These are phyloP conservation scores for Thaleichthys pacificus DNA, from an alignment of 2,797 vertebrate genomes.

Conservation along the genomic window DNA sequence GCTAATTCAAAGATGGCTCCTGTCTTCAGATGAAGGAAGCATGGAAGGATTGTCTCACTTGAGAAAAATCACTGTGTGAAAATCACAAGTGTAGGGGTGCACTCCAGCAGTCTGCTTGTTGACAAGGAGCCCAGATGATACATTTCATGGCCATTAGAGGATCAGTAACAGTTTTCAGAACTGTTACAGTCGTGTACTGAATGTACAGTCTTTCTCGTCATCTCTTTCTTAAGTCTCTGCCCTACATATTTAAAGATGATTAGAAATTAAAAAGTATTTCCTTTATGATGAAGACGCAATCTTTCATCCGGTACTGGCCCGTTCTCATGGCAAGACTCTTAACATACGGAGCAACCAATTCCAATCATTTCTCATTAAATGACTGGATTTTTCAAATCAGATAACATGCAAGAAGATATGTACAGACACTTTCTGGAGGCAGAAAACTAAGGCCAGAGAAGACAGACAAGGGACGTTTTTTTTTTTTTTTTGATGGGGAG, in stretches of 20 bases:
- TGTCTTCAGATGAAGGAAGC: conserved; percentile 52
- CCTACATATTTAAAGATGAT: conserved; percentile 30
- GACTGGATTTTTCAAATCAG: conserved; percentile 46
- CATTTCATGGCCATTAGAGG: conserved; percentile 33
- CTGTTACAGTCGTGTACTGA: not conserved
- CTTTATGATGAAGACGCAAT: conserved; percentile 27
- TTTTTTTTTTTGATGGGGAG: conserved; percentile 54
- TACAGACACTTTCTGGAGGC: conserved; percentile 37
- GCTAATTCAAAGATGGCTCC: conserved; percentile 58
- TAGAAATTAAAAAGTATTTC: conserved; percentile 27
- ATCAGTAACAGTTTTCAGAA: conserved; percentile 26
- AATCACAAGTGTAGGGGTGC: conserved; percentile 16
- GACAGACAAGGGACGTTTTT: conserved; percentile 39
- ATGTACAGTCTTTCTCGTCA: conserved; percentile 12
- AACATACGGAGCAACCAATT: conserved; percentile 46
- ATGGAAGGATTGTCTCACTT: conserved; percentile 40
- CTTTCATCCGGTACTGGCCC: conserved; percentile 29
- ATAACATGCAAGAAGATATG: conserved; percentile 39
- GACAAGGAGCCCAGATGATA: conserved; percentile 43
- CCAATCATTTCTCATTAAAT: conserved; percentile 56
- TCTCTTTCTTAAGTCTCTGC: conserved; percentile 34
- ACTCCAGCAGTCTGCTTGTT: conserved; percentile 31
- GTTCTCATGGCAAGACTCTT: conserved; percentile 28
- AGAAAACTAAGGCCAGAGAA: conserved; percentile 44
- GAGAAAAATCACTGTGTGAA: conserved; percentile 35